Evolutionary conservation across 64 coral and sea anemone genomes (phyloP), one percentile per base, ranked within the genome.

Genomic region (Stichodactyla mertensii): DNA sequence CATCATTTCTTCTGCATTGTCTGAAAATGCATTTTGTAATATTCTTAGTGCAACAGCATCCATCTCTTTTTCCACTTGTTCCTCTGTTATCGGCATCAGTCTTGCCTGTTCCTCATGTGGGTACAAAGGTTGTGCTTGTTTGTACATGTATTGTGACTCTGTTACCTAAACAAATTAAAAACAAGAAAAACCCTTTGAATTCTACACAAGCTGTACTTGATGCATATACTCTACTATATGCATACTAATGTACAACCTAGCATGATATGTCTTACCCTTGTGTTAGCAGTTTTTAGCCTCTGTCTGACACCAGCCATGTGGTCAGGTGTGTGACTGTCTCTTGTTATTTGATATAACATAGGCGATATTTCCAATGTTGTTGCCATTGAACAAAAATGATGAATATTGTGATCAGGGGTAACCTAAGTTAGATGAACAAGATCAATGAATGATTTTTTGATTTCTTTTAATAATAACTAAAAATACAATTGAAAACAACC

Each of bases 351-450:
- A 82, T 89, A 86, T 14, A 99, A 54, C 45, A 93, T 82, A 7
- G 93, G 93, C 54, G 93, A 90, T 18, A 99, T 61, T 12, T 99
- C 97, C 52, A 95, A 62, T 61, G 67, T 88, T 10, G 93, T 87
- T 11, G 82, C 71, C 90, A 92, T 88, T 56, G 86, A 88, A 57
- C 97, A 99, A 83, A 99, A 99, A 61, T 92, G 97, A 26, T 99
- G 97, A 28, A 99, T 95, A 23, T 99, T 99, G 61, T 91, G 92
- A 57, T 89, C 10, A n/a, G 86, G 51, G 15, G 80, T 53, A 64
- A 88, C 31, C 69, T 91, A 5, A 66, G 10, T 58, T 58, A 5
- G 31, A 90, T 18, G 13, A 52, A 52, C 1, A 20, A 3, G 31
- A 16, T 54, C n/a, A 19, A 20, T 19, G 7, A 61, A 9, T 4